Evolutionary conservation across 2,888 invertebrate species (phyloP), one percentile per base, ranked within the genome.

Genomic region (Teleiodes luculella): DNA sequence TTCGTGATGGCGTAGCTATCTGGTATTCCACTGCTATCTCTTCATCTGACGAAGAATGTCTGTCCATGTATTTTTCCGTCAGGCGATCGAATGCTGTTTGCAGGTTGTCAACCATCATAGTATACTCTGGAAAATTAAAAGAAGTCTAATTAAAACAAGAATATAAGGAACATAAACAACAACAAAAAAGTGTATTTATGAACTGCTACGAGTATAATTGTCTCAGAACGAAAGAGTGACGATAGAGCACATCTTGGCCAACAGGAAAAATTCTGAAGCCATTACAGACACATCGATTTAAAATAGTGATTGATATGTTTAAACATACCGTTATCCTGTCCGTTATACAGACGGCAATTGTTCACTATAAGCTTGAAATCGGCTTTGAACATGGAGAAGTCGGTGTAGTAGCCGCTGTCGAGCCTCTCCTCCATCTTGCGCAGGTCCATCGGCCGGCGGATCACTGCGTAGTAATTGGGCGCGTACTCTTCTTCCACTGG

Each of bases 401-500:
- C 94, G 36, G 93, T 92, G 75, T 97, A 97, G 68, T 93, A 93
- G 24, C 96, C 95, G 65, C 91, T 92, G 72, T 96, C 96, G 4
- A 97, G 90, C 62, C 96, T 93, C 62, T 96, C 95, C 76, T 97
- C 96, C 95, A 97, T 97, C 70, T 94, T 94, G 56, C 93, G 92
- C 50, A 97, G 90, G 80, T 97, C 96, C 96, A 97, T 97, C 0
- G 97, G 97, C 62, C 93, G 91, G 62, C 94, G 80, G 37, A 94
- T 94, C 28, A 94, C 93, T 0, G 94, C 91, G 72, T 94, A 94
- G 75, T 94, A 95, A 79, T 95, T 95, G 0, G 98, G 97, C 0
- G 97, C 97, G 76, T 95, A 96, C 72, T 96, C 95, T 75, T 97
- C 97, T 69, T 97, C 96, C 1, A 98, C 97, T 0, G 97, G 96